phyloP scores from a whole-genome alignment of 2,888 invertebrate species.

The Camptogramma bilineatum region DNA sequence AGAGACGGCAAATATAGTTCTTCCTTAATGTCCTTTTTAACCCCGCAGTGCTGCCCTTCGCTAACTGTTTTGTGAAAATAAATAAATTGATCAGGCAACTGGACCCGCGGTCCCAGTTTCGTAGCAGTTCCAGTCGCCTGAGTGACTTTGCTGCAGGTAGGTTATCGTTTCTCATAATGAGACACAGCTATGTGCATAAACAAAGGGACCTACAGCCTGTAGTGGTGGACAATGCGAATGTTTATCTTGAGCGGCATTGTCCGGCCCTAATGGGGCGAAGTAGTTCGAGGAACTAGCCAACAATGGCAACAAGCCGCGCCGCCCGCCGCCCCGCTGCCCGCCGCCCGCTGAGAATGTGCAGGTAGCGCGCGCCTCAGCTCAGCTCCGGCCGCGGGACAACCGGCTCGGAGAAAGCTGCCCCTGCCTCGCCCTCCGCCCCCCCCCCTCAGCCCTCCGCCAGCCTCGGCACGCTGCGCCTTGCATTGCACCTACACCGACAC shows the following conservation, averaged over 20 bases:
- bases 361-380: not conserved
- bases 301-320: not conserved
- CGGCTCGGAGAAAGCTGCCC: conserved; percentile 2
- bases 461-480: not conserved
- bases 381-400: not conserved
- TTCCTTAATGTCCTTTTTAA: no score
- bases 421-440: not conserved
- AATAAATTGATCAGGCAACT: no score
- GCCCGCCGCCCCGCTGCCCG: not conserved
- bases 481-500: not conserved
- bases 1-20: no score
- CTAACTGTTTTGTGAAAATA: no score
- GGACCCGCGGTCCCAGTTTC: no score
- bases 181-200: not conserved
- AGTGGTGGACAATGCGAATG: not conserved
- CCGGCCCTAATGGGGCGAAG: not conserved
- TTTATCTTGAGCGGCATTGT: not conserved
- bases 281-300: not conserved
- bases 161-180: not conserved
- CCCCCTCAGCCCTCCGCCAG: not conserved
- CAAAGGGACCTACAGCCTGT: not conserved
- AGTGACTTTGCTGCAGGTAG: not conserved
- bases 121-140: no score
- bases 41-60: no score
- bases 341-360: not conserved